phyloP scores from a whole-genome alignment of 2,888 invertebrate genomes.

The Heliconius ismenius region DNA sequence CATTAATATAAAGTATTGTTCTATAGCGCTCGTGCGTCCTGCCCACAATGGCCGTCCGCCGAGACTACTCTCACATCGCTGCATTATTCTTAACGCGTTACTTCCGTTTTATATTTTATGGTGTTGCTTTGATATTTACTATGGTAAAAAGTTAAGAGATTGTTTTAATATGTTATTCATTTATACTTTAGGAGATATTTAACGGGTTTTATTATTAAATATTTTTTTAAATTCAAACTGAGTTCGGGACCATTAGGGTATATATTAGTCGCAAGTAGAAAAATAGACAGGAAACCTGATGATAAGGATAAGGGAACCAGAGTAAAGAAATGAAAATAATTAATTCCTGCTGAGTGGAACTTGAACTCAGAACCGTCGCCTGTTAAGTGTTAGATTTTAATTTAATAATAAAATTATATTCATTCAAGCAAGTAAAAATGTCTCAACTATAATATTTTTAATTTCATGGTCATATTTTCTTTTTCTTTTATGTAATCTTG shows the following conservation, averaged over 20 bases:
- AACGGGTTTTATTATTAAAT: background rate
- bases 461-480: too few species aligned
- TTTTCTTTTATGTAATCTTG: background rate
- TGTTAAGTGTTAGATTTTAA: too few species aligned
- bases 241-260: too few species aligned
- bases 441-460: too few species aligned
- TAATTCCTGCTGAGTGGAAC: too few species aligned
- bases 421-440: too few species aligned
- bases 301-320: too few species aligned
- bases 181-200: background rate
- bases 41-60: slow-evolving; percentile 16
- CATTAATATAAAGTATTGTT: slow-evolving; percentile 23
- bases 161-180: background rate
- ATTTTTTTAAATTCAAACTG: background rate
- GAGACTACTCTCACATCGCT: slow-evolving; percentile 24
- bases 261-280: too few species aligned
- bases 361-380: too few species aligned
- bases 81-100: slow-evolving; percentile 25
- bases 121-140: background rate
- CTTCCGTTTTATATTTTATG: slow-evolving; percentile 23
- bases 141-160: background rate
- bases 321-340: too few species aligned
- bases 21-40: slow-evolving; percentile 24
- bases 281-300: too few species aligned
- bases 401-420: too few species aligned